Conservation (phyloP, 2,113 vertebrate genomes). For the Copsychus sechellarum region DNA sequence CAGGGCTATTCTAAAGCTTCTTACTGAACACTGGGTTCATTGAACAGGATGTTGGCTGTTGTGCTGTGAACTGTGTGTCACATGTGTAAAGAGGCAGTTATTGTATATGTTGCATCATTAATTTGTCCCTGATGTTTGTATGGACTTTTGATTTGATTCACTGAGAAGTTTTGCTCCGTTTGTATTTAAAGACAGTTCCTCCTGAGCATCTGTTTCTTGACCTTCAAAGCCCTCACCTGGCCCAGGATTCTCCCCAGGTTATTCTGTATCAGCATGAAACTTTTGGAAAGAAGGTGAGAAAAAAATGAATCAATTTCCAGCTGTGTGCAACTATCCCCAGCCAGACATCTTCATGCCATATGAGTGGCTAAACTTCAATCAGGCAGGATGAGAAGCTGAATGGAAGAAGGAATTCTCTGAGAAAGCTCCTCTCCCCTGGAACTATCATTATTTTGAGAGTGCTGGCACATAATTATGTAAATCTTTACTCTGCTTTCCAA, state of each 20-base stretch:
- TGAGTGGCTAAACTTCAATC: neutral
- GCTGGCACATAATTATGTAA: neutral
- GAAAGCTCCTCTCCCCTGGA: neutral
- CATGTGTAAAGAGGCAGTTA: neutral
- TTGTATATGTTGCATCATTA: neutral
- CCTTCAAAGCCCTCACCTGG: neutral
- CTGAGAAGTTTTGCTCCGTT: neutral
- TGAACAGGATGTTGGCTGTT: neutral
- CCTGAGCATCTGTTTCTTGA: neutral
- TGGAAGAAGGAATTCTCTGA: neutral
- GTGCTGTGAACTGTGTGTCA: neutral
- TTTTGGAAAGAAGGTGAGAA: conserved; percentile 5
- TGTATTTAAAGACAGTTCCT: neutral
- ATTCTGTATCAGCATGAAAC: neutral
- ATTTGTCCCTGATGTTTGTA: neutral
- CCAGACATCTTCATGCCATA: conserved; percentile 20
- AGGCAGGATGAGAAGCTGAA: neutral
- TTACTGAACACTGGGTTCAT: neutral
- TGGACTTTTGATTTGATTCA: neutral
- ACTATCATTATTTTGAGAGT: neutral
- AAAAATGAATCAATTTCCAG: conserved; percentile 11
- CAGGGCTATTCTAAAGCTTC: neutral
- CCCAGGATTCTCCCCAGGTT: neutral
- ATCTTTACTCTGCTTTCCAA: neutral
- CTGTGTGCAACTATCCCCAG: neutral